Conservation (phyloP, 2,888 invertebrate species). For the Neoscelio sp. region DNA sequence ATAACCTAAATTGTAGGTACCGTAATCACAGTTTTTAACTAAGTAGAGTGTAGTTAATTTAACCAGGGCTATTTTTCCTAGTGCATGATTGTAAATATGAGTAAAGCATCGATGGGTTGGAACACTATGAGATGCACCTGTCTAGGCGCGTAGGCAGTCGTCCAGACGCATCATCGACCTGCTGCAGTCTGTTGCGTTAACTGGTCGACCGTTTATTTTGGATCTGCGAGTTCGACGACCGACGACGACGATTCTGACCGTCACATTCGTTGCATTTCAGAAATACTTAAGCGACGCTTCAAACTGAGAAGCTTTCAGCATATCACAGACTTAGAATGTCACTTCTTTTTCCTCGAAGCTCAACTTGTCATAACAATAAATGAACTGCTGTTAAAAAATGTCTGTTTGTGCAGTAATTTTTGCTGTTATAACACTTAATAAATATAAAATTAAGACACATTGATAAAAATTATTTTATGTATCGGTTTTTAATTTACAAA, state of each 20-base stretch:
- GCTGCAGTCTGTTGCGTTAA: conserved; percentile 64
- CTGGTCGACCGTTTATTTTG: conserved; percentile 68
- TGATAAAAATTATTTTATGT: too few species aligned
- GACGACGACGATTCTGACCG: conserved; percentile 65
- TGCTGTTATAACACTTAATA: too few species aligned
- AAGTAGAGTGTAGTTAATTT: too few species aligned
- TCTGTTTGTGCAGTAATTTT: too few species aligned
- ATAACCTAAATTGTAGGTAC: too few species aligned
- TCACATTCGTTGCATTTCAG: conserved; percentile 67
- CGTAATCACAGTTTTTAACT: too few species aligned
- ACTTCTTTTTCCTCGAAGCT: conserved; percentile 27
- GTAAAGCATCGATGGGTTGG: conserved; percentile 34
- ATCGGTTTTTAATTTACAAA: too few species aligned
- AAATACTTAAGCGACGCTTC: conserved; percentile 61
- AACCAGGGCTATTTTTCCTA: too few species aligned
- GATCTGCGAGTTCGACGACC: conserved; percentile 69
- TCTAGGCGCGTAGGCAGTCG: conserved; percentile 58
- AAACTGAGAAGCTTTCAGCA: conserved; percentile 57
- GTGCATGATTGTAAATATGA: conserved; percentile 45
- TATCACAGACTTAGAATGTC: conserved; percentile 46
- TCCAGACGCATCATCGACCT: conserved; percentile 66
- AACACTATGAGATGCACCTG: conserved; percentile 53
- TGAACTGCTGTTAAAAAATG: too few species aligned
- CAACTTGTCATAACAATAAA: too few species aligned
- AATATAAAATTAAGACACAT: too few species aligned